Conservation (phyloP, 1,140 invertebrate genomes). For the Acromyrmex charruanus region DNA sequence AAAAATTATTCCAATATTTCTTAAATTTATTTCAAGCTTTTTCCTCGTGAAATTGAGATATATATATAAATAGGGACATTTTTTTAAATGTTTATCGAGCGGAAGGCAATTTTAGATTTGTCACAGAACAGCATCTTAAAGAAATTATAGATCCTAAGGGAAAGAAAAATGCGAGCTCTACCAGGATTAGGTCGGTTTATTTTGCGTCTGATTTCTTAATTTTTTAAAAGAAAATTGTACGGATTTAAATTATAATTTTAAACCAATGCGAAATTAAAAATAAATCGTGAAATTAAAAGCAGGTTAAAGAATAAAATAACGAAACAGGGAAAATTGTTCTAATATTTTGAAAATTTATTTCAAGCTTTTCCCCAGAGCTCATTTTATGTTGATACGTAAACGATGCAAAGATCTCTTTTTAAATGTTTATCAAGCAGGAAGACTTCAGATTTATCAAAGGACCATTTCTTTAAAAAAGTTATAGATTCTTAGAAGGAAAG, state of each 20-base stretch:
- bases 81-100: too few relatives aligned
- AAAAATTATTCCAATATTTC: not conserved
- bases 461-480: too few relatives aligned
- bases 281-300: not conserved
- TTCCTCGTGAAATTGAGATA: not conserved
- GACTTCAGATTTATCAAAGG: too few relatives aligned
- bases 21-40: not conserved
- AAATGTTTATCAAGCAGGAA: too few relatives aligned
- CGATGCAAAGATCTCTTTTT: too few relatives aligned
- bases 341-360: not conserved
- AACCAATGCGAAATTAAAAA: not conserved
- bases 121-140: too few relatives aligned
- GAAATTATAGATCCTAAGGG: too few relatives aligned
- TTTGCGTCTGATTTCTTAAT: not conserved
- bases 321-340: not conserved
- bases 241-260: not conserved
- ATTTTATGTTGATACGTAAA: slow-evolving; percentile 16
- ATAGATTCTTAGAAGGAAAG: too few relatives aligned
- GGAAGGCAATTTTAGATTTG: too few relatives aligned
- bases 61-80: not conserved
- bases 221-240: not conserved
- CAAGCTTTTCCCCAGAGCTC: not conserved
- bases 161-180: too few relatives aligned
- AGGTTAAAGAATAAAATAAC: not conserved
- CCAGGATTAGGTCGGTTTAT: too few relatives aligned